phyloP scores from a whole-genome alignment of 2,113 vertebrate species.

The Cygnus buccinator region DNA sequence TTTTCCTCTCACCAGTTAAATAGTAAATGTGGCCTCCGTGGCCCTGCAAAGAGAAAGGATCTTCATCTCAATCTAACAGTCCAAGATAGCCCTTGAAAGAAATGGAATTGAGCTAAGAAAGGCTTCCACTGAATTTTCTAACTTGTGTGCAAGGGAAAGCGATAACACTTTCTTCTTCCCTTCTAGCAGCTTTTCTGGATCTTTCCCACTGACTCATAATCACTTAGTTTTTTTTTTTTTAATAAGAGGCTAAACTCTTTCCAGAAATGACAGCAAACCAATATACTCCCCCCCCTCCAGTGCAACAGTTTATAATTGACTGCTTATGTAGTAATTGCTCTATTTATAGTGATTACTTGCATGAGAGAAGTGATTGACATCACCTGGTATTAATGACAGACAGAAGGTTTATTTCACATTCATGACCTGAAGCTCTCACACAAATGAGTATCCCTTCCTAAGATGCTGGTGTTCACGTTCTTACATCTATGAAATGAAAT shows the following conservation, averaged over 20 bases:
- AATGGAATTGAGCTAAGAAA: not conserved
- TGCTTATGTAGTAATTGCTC: conserved; percentile 53
- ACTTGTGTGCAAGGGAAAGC: not conserved
- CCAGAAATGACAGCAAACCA: conserved; percentile 1
- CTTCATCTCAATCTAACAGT: not conserved
- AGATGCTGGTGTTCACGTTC: not conserved
- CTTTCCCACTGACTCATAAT: not conserved
- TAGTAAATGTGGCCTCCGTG: not conserved
- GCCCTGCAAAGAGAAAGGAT: not conserved
- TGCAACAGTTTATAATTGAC: conserved; percentile 41
- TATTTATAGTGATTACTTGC: conserved; percentile 56
- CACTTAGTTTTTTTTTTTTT: not conserved
- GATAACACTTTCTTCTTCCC: not conserved
- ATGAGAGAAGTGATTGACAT: conserved; percentile 53
- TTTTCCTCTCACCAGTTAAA: not conserved
- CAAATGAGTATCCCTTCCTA: not conserved
- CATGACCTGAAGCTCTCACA: conserved; percentile 19
- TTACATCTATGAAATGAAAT: not conserved
- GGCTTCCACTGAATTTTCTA: not conserved
- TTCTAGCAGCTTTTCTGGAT: not conserved
- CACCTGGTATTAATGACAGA: conserved; percentile 22
- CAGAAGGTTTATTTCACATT: not conserved
- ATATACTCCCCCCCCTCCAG: not conserved
- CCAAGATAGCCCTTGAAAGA: not conserved
- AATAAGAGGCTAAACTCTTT: conserved; percentile 11